Base-by-base conservation (phyloP, 1,140 invertebrate genomes). In the Drosophila quadrilineata region DNA sequence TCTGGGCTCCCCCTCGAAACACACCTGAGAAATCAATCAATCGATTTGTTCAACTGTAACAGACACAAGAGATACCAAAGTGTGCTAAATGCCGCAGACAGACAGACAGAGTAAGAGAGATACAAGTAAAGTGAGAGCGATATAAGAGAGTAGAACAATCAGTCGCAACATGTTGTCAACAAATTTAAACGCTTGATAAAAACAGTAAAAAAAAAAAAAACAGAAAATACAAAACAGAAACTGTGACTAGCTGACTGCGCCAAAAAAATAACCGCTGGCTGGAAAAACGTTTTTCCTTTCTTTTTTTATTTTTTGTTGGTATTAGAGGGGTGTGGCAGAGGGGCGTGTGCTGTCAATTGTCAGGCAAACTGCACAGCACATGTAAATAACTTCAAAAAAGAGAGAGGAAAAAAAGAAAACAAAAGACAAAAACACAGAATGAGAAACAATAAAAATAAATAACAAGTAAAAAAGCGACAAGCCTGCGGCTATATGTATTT, bases 21-120 rank as follows among this genome's bases (percentile, higher is more conserved):
- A 79, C 77, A 84, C 74, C 79, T 85, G 73, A 85, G 74, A 79
- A 82, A 84, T 84, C 79, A 84, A 84, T 84, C 77, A 85, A 84
- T 84, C 77, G 77, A 84, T 84, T 84, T 84, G 74, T 71, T 84
- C 58, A 79, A 71, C 79, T 85, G 71, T 70, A 71, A 73, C 69
- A 63, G 58, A 69, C 60, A 70, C 54, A 26, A 26, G 5, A 38
- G 58, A 41, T 28, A 38, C 40, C 33, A 49, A 46, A n/a, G 2
- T 38, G 57, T 19, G 14, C 14, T 33, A 14, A 4, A 10, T 3
- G 40, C 4, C 36, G 14, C 2, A 10, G 17, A 49, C 9, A 21
- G n/a, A 29, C 16, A 9, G 16, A 43, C 3, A 33, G 12, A 43
- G 21, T 2, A 9, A 43, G 22, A 21, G 22, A 5, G n/a, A 12